Conservation (phyloP, 2,113 vertebrate species). For the Ariopsis seemanni region DNA sequence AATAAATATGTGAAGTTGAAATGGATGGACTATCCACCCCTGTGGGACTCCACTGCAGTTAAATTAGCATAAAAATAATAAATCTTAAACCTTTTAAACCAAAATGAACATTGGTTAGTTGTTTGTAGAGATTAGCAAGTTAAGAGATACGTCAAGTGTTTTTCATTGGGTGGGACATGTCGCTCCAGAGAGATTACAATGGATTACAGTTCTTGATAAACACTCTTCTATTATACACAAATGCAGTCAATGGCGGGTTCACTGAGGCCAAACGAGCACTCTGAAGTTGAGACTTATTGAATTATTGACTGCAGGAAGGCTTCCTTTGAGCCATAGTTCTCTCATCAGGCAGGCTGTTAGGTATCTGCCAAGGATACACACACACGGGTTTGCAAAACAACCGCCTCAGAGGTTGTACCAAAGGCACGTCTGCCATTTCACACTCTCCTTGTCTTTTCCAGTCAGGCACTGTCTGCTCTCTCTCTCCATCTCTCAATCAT, state of each 20-base stretch:
- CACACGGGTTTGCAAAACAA: slow-evolving; percentile 31
- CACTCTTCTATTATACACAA: slow-evolving; percentile 19
- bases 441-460: slow-evolving; percentile 33
- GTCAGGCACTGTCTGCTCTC: slow-evolving; percentile 39
- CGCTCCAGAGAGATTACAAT: background rate
- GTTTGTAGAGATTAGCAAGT: background rate
- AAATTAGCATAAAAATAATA: background rate
- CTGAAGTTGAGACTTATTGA: slow-evolving; percentile 25
- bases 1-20: background rate
- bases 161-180: background rate
- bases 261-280: background rate
- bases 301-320: slow-evolving; percentile 27
- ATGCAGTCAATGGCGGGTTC: slow-evolving; percentile 7
- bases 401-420: slow-evolving; percentile 29
- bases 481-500: slow-evolving; percentile 16
- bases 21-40: background rate
- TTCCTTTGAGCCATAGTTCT: slow-evolving; percentile 30
- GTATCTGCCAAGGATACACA: slow-evolving; percentile 14
- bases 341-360: slow-evolving; percentile 17
- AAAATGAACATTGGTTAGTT: background rate
- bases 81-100: background rate
- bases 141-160: background rate
- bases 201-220: slow-evolving; percentile 19
- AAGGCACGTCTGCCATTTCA: slow-evolving; percentile 29
- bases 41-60: background rate